Conservation (phyloP, 2,888 invertebrate genomes). For the Agriopis leucophaearia region DNA sequence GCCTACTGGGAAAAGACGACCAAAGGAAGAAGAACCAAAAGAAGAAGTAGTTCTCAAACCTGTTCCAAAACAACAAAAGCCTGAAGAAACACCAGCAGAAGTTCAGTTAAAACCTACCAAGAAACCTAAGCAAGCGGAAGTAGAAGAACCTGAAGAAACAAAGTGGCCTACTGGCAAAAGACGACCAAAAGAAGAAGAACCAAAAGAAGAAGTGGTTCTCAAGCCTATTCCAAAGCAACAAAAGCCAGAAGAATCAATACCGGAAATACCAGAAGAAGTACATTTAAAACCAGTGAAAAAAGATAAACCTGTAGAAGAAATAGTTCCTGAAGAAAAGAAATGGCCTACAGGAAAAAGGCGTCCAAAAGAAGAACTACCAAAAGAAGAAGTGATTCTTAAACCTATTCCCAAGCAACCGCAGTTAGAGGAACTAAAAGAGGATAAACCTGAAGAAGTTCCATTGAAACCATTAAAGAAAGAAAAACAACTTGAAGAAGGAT, state of each 20-base stretch:
- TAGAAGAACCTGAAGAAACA: conserved; percentile 60
- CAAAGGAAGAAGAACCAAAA: conserved; percentile 43
- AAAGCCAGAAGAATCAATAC: conserved; percentile 66
- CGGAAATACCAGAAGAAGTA: conserved; percentile 61
- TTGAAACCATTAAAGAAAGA: conserved; percentile 54
- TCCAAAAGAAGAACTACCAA: conserved; percentile 66
- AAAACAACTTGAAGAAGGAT: conserved; percentile 56
- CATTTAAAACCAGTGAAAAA: conserved; percentile 52
- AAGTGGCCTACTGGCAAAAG: conserved; percentile 60
- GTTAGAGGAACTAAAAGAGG: conserved; percentile 59
- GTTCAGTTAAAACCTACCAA: conserved; percentile 62
- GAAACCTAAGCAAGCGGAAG: conserved; percentile 68
- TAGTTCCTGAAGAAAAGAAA: conserved; percentile 55
- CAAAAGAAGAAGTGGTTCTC: conserved; percentile 66
- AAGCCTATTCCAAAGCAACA: conserved; percentile 73
- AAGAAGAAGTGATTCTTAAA: conserved; percentile 72
- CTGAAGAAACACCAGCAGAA: conserved; percentile 49
- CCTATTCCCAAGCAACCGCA: conserved; percentile 71
- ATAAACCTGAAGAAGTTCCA: conserved; percentile 50
- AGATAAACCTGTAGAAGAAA: conserved; percentile 53
- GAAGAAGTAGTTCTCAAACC: conserved; percentile 50
- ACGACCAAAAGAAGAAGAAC: conserved; percentile 67
- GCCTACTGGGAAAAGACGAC: conserved; percentile 52
- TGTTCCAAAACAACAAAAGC: conserved; percentile 55
- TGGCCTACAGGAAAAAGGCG: conserved; percentile 61